Evolutionary conservation across 2,888 invertebrate species (phyloP).

Genomic region (Euplagia quadripunctaria): DNA sequence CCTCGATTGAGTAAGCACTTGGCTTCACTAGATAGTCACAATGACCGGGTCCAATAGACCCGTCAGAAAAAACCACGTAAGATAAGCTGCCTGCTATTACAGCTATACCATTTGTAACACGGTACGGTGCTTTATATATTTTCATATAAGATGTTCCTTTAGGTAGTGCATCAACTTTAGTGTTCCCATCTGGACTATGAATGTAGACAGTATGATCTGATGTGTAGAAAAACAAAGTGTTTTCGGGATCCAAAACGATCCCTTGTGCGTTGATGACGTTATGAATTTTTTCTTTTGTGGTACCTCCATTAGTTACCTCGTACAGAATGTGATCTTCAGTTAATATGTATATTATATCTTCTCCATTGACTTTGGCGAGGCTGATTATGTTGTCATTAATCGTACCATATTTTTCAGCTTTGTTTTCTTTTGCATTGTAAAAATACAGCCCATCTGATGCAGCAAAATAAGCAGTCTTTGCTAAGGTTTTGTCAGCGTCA

Average conservation of each 20-base stretch:
- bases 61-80: not conserved
- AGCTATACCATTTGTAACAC: not conserved
- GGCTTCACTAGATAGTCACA: not conserved
- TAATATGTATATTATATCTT: not conserved
- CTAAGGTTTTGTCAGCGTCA: not conserved
- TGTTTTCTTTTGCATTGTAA: not conserved
- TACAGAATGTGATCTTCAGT: not conserved
- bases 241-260: not conserved
- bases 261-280: not conserved
- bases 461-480: not conserved
- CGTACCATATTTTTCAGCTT: not conserved
- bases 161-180: not conserved
- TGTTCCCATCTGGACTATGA: not conserved
- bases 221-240: not conserved
- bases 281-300: not conserved
- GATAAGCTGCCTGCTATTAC: not conserved
- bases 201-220: not conserved
- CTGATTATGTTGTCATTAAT: not conserved
- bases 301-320: conserved; percentile 12
- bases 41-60: not conserved
- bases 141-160: not conserved
- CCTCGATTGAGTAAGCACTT: not conserved
- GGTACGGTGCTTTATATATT: not conserved
- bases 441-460: not conserved
- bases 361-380: not conserved